phyloP scores from a whole-genome alignment of 2,888 invertebrate species.

The Hedya salicella region DNA sequence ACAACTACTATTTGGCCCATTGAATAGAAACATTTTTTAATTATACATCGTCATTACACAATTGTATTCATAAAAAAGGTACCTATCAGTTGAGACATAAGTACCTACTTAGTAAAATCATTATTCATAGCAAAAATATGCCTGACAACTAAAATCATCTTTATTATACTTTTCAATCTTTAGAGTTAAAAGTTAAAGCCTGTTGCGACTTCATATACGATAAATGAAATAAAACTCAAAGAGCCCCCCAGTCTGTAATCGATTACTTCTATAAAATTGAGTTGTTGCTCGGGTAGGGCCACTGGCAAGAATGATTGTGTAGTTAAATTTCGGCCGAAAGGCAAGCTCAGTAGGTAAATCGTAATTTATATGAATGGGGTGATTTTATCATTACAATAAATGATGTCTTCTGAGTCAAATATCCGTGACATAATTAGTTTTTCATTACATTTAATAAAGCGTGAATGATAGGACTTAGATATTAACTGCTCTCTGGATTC shows the following conservation, averaged over 20 bases:
- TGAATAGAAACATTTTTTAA: too few relatives aligned
- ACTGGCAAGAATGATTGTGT: conserved; percentile 58
- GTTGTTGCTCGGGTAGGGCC: conserved; percentile 60
- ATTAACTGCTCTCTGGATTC: background rate
- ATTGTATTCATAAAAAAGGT: too few relatives aligned
- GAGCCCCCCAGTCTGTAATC: conserved; percentile 54
- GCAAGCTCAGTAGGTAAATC: conserved; percentile 29
- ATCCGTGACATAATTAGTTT: background rate
- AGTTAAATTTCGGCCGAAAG: conserved; percentile 52
- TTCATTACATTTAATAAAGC: background rate
- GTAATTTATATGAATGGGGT: conserved; percentile 35
- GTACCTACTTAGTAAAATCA: too few relatives aligned
- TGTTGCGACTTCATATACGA: background rate
- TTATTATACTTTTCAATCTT: too few relatives aligned
- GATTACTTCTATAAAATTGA: conserved; percentile 68
- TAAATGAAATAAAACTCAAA: conserved; percentile 48
- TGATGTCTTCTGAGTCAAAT: conserved; percentile 4
- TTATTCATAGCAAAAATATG: too few relatives aligned
- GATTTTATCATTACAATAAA: conserved; percentile 36
- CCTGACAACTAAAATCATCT: too few relatives aligned
- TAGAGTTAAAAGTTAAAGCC: too few relatives aligned
- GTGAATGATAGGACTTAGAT: too few relatives aligned
- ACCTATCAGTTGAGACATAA: too few relatives aligned
- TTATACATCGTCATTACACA: too few relatives aligned
- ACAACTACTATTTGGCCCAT: too few relatives aligned